Conservation (phyloP, 2,888 invertebrate species). For the Synanthedon tipuliformis region DNA sequence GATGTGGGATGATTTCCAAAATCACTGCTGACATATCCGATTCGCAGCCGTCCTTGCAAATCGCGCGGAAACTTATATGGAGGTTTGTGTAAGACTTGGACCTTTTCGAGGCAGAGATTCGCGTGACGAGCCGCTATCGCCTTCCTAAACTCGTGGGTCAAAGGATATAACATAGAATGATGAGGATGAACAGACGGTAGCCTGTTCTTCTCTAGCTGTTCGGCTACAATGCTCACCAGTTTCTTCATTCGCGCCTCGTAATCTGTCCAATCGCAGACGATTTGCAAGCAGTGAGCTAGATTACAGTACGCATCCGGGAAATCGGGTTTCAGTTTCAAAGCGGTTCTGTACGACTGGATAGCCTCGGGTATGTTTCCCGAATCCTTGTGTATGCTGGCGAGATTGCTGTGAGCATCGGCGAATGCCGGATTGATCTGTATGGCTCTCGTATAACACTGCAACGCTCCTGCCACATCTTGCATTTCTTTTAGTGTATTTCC, state of each 20-base stretch:
- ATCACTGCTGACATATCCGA: conserved; percentile 99
- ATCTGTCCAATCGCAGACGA: conserved; percentile 99
- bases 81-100: conserved; percentile 92
- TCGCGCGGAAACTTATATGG: conserved; percentile 85
- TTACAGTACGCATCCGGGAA: conserved; percentile 99
- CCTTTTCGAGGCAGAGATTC: conserved; percentile 96
- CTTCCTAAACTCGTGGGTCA: conserved; percentile 94
- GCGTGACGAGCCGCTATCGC: conserved; percentile 98
- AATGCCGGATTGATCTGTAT: conserved; percentile 99
- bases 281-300: conserved; percentile 97
- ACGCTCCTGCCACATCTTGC: conserved; percentile 96
- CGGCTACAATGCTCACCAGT: conserved; percentile 94
- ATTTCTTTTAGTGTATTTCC: conserved; percentile 99
- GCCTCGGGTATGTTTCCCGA: conserved; percentile 99
- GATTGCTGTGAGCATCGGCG: conserved; percentile 98
- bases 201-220: conserved; percentile 96
- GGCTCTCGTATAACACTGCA: conserved; percentile 97
- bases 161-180: conserved; percentile 99
- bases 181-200: conserved; percentile 99
- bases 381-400: conserved; percentile 99
- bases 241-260: conserved; percentile 98
- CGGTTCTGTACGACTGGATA: conserved; percentile 96
- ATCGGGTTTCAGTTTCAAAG: conserved; percentile 96
- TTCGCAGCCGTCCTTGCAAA: conserved; percentile 78
- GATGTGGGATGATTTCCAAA: conserved; percentile 99